Evolutionary conservation across 2,797 vertebrate genomes (phyloP).

Genomic region (Bovichtus diacanthus): DNA sequence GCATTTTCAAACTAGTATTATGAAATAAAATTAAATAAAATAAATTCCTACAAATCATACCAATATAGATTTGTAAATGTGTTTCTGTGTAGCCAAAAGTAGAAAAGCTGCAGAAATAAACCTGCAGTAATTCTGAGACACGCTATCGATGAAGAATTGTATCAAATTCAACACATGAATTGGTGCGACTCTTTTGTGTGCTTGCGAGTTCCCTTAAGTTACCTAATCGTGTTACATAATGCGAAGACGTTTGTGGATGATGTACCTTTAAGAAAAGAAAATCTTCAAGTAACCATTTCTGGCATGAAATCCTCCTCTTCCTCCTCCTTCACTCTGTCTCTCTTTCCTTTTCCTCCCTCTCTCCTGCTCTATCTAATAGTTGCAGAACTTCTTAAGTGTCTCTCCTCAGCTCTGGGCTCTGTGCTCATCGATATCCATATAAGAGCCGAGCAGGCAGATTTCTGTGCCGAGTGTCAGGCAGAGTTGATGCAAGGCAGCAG

Average conservation of each 20-base stretch:
- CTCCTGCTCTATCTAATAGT: slow-evolving; percentile 5
- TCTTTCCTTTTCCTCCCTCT: background rate
- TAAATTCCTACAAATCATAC: too few species aligned
- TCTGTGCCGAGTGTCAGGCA: slow-evolving; percentile 45
- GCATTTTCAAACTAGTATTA: background rate
- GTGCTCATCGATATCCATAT: slow-evolving; percentile 73
- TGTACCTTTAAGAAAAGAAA: slow-evolving; percentile 29
- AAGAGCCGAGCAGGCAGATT: slow-evolving; percentile 74
- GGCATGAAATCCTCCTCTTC: slow-evolving; percentile 13
- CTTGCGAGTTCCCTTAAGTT: background rate
- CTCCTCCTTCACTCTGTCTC: slow-evolving; percentile 2
- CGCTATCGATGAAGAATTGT: too few species aligned
- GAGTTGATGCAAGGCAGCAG: slow-evolving; percentile 63
- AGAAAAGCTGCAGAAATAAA: background rate
- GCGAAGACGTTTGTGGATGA: slow-evolving; percentile 14
- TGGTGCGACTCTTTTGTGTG: background rate
- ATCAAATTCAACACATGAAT: background rate
- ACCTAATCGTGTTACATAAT: slow-evolving; percentile 22
- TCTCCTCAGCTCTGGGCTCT: slow-evolving; percentile 21
- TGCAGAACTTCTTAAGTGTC: slow-evolving; percentile 34
- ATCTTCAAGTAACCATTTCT: slow-evolving; percentile 33
- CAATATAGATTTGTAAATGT: background rate
- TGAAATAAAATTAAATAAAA: background rate
- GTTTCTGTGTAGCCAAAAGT: background rate
- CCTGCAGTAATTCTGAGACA: background rate